These are phyloP conservation scores for Penaeus chinensis DNA, from an alignment of 1,140 invertebrate genomes.

Conservation along the genomic window DNA sequence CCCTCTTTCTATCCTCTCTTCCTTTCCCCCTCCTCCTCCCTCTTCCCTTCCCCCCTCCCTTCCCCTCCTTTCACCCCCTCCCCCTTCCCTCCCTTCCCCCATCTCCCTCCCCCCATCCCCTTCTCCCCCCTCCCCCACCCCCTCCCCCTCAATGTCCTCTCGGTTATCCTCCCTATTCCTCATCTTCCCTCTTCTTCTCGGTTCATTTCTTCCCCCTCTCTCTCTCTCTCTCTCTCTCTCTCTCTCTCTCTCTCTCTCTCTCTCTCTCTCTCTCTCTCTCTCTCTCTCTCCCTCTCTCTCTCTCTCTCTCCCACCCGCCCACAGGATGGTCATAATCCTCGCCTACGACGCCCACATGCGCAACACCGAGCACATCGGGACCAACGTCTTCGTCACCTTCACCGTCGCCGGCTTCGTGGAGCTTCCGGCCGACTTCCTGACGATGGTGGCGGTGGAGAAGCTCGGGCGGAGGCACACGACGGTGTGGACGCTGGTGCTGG, in stretches of 20 bases:
- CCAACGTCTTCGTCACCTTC: conserved; percentile 83
- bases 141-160: no score
- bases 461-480: conserved; percentile 87
- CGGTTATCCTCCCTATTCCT: no score
- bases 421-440: conserved; percentile 83
- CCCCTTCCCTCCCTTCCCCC: no score
- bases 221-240: background rate
- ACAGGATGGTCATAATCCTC: conserved; percentile 50
- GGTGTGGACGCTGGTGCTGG: conserved; percentile 72
- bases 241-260: background rate
- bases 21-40: no score
- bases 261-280: background rate
- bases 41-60: no score
- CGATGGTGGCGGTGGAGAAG: conserved; percentile 81
- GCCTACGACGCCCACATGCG: conserved; percentile 54
- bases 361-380: conserved; percentile 54
- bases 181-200: no score
- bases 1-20: no score
- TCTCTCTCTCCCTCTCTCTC: background rate
- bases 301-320: background rate
- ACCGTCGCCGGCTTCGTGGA: conserved; percentile 85
- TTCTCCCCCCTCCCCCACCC: no score
- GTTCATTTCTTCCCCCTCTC: no score
- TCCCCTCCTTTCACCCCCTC: no score
- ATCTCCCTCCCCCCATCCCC: no score